Percentiles rank a stretch among this genome's conserved stretches.
Conservation (phyloP, 2,888 invertebrate genomes). For the Drosophila mimetica region DNA sequence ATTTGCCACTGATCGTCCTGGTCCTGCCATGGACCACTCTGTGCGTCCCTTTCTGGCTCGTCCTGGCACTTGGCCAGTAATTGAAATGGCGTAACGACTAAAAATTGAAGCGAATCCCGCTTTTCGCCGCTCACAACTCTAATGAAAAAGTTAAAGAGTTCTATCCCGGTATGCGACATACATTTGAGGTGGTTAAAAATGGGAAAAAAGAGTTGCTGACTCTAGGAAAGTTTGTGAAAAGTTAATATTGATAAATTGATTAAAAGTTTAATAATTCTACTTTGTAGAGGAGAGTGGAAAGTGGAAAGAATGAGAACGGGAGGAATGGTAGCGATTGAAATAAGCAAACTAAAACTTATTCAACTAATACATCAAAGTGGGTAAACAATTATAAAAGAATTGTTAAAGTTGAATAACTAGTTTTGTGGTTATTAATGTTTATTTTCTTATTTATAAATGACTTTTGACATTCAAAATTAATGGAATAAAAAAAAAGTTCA, state of each 20-base stretch:
- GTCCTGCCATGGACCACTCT: constrained; percentile 28
- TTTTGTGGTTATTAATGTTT: background rate
- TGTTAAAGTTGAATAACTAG: constrained; percentile 20
- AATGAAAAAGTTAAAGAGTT: constrained; percentile 75
- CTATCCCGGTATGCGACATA: background rate
- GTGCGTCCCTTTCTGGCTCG: constrained; percentile 13
- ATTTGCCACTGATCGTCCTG: constrained; percentile 71
- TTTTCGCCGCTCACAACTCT: constrained; percentile 19
- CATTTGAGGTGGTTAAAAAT: constrained; percentile 17
- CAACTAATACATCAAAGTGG: constrained; percentile 49
- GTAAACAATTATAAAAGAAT: constrained; percentile 64
- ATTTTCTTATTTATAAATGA: background rate
- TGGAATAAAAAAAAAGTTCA: no score
- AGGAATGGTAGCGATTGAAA: constrained; percentile 4
- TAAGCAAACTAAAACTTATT: constrained; percentile 41
- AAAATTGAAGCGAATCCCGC: constrained; percentile 67
- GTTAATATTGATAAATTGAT: constrained; percentile 81
- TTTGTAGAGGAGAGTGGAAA: constrained; percentile 24
- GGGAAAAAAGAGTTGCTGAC: constrained; percentile 27
- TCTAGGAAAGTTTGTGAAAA: constrained; percentile 65
- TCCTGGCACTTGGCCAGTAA: constrained; percentile 74
- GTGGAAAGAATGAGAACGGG: constrained; percentile 5
- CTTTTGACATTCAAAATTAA: no score
- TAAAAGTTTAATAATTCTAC: constrained; percentile 78
- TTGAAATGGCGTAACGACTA: constrained; percentile 80